These are phyloP conservation scores for Metaphire vulgaris DNA, from an alignment of 1,140 invertebrate species.

Conservation along the genomic window DNA sequence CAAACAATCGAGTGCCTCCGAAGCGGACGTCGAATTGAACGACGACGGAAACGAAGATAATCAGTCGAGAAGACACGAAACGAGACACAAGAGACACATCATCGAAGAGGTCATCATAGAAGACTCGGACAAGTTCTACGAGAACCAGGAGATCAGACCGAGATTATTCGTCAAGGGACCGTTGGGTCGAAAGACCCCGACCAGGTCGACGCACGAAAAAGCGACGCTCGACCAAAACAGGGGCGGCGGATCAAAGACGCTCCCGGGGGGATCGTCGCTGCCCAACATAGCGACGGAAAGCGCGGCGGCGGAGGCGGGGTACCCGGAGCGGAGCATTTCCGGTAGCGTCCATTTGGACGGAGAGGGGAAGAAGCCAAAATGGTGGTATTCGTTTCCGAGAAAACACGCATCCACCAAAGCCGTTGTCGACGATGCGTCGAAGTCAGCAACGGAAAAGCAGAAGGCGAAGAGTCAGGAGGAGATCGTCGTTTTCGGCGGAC, in stretches of 20 bases:
- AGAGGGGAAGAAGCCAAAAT: background rate
- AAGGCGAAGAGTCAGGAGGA: background rate
- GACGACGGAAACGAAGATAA: background rate
- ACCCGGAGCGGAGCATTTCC: background rate
- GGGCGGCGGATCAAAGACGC: too few species aligned
- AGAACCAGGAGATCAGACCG: slow-evolving; percentile 3
- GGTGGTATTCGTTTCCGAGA: background rate
- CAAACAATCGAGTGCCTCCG: background rate
- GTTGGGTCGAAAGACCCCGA: background rate
- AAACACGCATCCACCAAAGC: background rate
- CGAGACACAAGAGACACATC: slow-evolving; percentile 11
- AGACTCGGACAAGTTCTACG: slow-evolving; percentile 19
- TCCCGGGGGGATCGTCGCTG: too few species aligned
- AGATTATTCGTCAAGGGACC: background rate
- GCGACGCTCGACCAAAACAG: too few species aligned
- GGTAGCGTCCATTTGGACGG: background rate
- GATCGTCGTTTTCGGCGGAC: background rate
- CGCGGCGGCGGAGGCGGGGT: background rate
- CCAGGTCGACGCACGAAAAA: too few species aligned
- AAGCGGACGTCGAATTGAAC: background rate
- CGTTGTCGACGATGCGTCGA: too few species aligned
- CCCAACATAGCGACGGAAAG: background rate
- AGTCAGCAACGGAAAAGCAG: background rate
- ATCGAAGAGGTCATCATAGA: slow-evolving; percentile 13
- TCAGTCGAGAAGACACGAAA: slow-evolving; percentile 4